phyloP scores from a whole-genome alignment of 2,113 vertebrate species.

The Leptocoma aspasia region DNA sequence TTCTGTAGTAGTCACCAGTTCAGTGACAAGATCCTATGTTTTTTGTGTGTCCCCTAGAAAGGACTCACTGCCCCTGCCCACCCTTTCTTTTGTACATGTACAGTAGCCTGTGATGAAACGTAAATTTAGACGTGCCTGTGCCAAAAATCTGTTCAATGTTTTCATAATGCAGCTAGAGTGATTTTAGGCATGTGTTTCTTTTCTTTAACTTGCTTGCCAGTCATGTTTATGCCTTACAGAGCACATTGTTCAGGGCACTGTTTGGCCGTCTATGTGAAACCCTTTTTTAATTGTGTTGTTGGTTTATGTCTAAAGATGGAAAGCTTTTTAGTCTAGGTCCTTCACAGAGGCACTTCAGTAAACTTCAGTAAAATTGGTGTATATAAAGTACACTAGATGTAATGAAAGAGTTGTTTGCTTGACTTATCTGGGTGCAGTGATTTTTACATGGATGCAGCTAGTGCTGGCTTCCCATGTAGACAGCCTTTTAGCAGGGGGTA shows the following conservation, averaged over 20 bases:
- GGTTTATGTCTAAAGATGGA: neutral
- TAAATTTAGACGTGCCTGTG: neutral
- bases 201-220: neutral
- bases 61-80: neutral
- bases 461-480: neutral
- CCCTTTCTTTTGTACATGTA: neutral
- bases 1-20: neutral
- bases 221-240: neutral
- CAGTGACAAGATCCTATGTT: neutral
- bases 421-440: neutral
- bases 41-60: neutral
- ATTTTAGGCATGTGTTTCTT: neutral
- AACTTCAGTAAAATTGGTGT: neutral
- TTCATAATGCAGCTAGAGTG: neutral
- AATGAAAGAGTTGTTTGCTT: neutral
- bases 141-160: neutral
- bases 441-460: neutral
- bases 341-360: neutral
- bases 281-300: neutral
- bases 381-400: neutral
- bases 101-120: neutral
- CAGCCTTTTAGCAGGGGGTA: neutral
- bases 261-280: neutral
- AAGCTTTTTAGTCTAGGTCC: neutral
- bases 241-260: neutral